Conservation (phyloP, 2,888 invertebrate species). For the Zaprionus bogoriensis region DNA sequence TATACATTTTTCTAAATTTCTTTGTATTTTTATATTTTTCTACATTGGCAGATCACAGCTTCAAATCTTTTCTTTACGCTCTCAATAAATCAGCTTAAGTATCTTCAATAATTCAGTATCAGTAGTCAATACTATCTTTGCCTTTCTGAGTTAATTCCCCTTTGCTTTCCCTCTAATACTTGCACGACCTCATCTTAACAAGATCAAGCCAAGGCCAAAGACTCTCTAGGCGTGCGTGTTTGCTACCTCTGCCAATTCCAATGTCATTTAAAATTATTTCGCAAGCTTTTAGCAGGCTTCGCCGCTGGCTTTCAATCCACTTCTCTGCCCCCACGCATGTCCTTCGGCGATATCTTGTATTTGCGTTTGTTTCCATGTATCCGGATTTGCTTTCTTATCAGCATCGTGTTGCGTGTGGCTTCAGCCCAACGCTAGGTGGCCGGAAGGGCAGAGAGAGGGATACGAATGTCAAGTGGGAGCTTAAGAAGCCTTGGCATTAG, state of each 20-base stretch:
- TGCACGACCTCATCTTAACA: conserved; percentile 57
- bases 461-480: conserved; percentile 36
- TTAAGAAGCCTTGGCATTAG: conserved; percentile 7
- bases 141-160: background rate
- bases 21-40: too few relatives aligned
- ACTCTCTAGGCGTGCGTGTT: conserved; percentile 7
- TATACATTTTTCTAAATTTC: too few relatives aligned
- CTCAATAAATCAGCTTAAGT: too few relatives aligned
- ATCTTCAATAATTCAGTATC: too few relatives aligned
- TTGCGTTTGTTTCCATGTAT: conserved; percentile 23
- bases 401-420: conserved; percentile 22
- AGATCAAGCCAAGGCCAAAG: conserved; percentile 42
- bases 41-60: too few relatives aligned
- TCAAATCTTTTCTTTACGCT: too few relatives aligned
- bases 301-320: background rate
- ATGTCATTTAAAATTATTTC: conserved; percentile 66
- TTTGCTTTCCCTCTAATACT: conserved; percentile 38
- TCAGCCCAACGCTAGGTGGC: conserved; percentile 26
- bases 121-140: too few relatives aligned
- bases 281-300: conserved; percentile 56
- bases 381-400: conserved; percentile 63
- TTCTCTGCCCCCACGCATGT: conserved; percentile 14
- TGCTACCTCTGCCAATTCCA: conserved; percentile 35
- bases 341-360: conserved; percentile 16
- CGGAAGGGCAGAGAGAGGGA: background rate